These are phyloP conservation scores for Idaea dimidiata DNA, from an alignment of 2,888 invertebrate species.

Conservation along the genomic window DNA sequence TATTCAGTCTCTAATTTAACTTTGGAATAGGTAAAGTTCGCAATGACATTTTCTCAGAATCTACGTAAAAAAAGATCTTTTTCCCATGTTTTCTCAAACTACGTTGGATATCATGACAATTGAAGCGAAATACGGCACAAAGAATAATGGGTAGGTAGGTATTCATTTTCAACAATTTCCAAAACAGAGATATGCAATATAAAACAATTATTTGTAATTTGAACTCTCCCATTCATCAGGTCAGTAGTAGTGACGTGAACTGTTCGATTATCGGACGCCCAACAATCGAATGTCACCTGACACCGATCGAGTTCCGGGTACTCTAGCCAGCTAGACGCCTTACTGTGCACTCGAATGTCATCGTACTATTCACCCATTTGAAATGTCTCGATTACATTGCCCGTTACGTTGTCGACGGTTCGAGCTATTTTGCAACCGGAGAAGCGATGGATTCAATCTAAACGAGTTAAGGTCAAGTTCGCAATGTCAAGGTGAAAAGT, in stretches of 20 bases:
- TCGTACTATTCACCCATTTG: slow-evolving; percentile 12
- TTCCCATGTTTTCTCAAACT: slow-evolving; percentile 2
- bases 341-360: slow-evolving; percentile 17
- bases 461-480: slow-evolving; percentile 24
- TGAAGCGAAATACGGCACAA: background rate
- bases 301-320: slow-evolving; percentile 57
- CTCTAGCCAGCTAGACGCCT: slow-evolving; percentile 52
- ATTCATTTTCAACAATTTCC: slow-evolving; percentile 1
- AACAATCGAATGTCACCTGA: slow-evolving; percentile 41
- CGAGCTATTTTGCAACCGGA: slow-evolving; percentile 1
- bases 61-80: slow-evolving; percentile 12
- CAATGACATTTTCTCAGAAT: slow-evolving; percentile 33
- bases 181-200: background rate
- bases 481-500: slow-evolving; percentile 31
- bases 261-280: slow-evolving; percentile 10
- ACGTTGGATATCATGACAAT: slow-evolving; percentile 4
- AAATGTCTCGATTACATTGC: slow-evolving; percentile 15
- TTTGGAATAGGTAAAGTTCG: slow-evolving; percentile 54
- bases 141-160: background rate
- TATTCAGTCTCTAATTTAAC: slow-evolving; percentile 64
- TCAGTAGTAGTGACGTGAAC: background rate
- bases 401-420: slow-evolving; percentile 1
- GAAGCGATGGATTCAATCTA: background rate
- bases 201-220: background rate
- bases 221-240: background rate